Percentiles rank a stretch among this genome's conserved stretches.
phyloP scores from a whole-genome alignment of 2,888 invertebrate species.

The Neoaliturus tenellus region DNA sequence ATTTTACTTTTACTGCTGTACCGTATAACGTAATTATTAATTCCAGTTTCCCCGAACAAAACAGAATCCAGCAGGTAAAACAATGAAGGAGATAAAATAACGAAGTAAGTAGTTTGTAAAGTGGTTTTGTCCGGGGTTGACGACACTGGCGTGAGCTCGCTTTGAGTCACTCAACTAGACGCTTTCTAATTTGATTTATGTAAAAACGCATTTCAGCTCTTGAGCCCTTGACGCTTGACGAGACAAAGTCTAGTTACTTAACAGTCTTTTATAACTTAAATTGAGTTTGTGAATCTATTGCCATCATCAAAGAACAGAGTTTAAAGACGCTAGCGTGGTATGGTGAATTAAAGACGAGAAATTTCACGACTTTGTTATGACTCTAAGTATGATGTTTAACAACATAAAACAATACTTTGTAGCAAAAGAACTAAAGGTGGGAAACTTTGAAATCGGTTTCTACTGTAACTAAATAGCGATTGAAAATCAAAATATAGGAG shows the following conservation, averaged over 20 bases:
- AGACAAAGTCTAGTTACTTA: slow-evolving; percentile 35
- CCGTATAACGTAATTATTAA: too few relatives aligned
- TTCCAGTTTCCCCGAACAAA: background rate
- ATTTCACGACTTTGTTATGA: background rate
- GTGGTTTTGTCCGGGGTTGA: background rate
- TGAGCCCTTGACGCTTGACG: slow-evolving; percentile 16
- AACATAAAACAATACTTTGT: too few relatives aligned
- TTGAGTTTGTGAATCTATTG: slow-evolving; percentile 9
- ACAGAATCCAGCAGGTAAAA: background rate
- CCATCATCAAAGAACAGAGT: slow-evolving; percentile 8
- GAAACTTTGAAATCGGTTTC: too few relatives aligned
- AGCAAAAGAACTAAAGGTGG: too few relatives aligned
- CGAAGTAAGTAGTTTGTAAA: background rate
- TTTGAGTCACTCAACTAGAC: slow-evolving; percentile 21
- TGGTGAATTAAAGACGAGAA: background rate
- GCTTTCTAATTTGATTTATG: slow-evolving; percentile 33
- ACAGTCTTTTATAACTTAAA: slow-evolving; percentile 20
- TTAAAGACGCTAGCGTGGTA: background rate
- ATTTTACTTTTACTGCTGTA: too few relatives aligned
- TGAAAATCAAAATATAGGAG: too few relatives aligned
- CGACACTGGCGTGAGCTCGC: background rate
- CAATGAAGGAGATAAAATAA: background rate
- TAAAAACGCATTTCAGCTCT: slow-evolving; percentile 35
- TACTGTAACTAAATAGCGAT: too few relatives aligned
- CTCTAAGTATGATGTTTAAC: too few relatives aligned